phyloP scores from a whole-genome alignment of 1,140 invertebrate species.

The Dendrolimus kikuchii region DNA sequence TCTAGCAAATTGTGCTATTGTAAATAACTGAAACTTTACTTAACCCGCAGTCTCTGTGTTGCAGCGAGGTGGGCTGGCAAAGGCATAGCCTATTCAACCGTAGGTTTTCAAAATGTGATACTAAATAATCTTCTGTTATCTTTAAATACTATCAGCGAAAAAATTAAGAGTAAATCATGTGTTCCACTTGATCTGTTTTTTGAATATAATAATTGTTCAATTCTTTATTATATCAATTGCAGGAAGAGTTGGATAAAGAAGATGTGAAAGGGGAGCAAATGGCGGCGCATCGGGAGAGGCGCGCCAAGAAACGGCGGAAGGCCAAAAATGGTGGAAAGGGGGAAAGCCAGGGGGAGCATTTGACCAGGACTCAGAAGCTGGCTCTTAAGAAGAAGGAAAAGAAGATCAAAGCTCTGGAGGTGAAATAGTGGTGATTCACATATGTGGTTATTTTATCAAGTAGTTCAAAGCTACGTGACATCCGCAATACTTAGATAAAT shows the following conservation, averaged over 20 bases:
- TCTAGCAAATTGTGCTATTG: too few species aligned
- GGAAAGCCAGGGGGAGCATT: conserved; percentile 7
- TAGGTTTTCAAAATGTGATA: too few species aligned
- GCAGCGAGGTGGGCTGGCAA: too few species aligned
- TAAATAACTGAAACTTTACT: too few species aligned
- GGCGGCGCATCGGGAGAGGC: conserved; percentile 31
- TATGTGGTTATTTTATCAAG: background rate
- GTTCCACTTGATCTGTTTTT: too few species aligned
- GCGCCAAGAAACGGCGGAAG: conserved; percentile 26
- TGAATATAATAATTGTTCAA: too few species aligned
- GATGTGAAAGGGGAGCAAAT: conserved; percentile 42
- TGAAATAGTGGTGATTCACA: background rate
- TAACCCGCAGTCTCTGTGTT: too few species aligned
- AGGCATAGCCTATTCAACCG: too few species aligned
- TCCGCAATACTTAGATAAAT: too few species aligned
- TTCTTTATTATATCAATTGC: background rate
- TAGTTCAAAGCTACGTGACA: background rate
- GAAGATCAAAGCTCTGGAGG: conserved; percentile 27
- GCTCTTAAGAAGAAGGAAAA: conserved; percentile 38
- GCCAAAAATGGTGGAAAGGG: conserved; percentile 2
- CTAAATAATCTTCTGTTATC: too few species aligned
- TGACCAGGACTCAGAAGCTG: conserved; percentile 27
- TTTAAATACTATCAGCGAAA: too few species aligned
- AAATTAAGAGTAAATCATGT: too few species aligned
- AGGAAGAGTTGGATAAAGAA: conserved; percentile 36